A percentile compares a stretch with the other conserved stretches of the same genome.
These are phyloP conservation scores for Neoascia interrupta DNA, from an alignment of 2,888 invertebrate species.

Conservation along the genomic window DNA sequence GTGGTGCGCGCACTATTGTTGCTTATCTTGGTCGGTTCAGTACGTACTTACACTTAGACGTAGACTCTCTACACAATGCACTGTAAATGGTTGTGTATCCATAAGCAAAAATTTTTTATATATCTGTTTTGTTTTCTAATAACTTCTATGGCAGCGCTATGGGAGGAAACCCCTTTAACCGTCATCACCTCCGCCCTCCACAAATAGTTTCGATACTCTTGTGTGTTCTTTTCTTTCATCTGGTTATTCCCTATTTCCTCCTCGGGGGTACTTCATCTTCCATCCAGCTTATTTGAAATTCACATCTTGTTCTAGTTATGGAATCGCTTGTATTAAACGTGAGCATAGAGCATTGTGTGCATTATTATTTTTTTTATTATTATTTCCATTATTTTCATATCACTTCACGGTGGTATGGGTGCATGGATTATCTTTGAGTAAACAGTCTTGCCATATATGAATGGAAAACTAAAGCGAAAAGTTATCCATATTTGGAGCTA, in stretches of 20 bases:
- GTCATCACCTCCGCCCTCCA: background rate
- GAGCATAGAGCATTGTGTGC: slow-evolving; percentile 57
- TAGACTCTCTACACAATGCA: slow-evolving; percentile 18
- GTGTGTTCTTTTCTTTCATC: slow-evolving; percentile 20
- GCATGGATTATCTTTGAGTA: slow-evolving; percentile 46
- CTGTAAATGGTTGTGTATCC: slow-evolving; percentile 24
- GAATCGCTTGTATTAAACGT: slow-evolving; percentile 57
- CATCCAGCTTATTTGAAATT: slow-evolving; percentile 62
- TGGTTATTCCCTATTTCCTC: slow-evolving; percentile 31
- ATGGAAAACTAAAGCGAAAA: slow-evolving; percentile 53
- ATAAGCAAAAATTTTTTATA: background rate
- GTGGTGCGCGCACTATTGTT: slow-evolving; percentile 63
- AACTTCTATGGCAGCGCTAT: slow-evolving; percentile 44
- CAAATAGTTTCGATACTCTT: slow-evolving; percentile 48
- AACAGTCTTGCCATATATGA: slow-evolving; percentile 42
- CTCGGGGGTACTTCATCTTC: slow-evolving; percentile 16
- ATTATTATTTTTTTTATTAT: slow-evolving; percentile 54
- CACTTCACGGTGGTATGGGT: slow-evolving; percentile 49
- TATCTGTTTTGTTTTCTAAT: slow-evolving; percentile 58
- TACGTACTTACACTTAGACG: slow-evolving; percentile 31
- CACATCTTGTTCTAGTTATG: slow-evolving; percentile 69
- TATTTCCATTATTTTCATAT: slow-evolving; percentile 63
- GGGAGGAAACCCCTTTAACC: slow-evolving; percentile 31
- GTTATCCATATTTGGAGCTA: slow-evolving; percentile 58
- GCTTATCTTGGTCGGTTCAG: slow-evolving; percentile 50